Evolutionary conservation across 2,113 vertebrate genomes (phyloP).

Genomic region (Psittacula cyanocephala): DNA sequence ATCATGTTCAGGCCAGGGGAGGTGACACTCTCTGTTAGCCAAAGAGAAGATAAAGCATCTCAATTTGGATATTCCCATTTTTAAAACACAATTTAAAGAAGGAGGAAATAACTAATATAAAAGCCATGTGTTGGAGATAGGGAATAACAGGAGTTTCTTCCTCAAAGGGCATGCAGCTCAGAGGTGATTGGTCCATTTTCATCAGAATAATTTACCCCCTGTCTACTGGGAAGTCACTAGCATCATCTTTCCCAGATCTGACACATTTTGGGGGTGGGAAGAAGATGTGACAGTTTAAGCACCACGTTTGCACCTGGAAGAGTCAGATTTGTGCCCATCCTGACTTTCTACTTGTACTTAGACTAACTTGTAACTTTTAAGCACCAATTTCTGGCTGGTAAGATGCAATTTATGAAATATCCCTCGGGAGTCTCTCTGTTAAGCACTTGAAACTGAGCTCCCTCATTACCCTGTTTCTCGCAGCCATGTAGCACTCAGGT

Average conservation of each 20-base stretch:
- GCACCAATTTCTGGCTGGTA: neutral
- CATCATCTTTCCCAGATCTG: neutral
- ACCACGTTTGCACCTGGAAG: neutral
- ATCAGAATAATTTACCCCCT: neutral
- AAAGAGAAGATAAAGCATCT: neutral
- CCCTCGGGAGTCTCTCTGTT: neutral
- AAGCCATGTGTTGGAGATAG: neutral
- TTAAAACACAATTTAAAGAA: neutral
- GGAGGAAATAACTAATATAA: neutral
- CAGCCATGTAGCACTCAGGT: neutral
- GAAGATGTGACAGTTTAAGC: neutral
- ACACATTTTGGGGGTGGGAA: too few relatives aligned
- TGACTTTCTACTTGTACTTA: neutral
- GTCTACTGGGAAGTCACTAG: neutral
- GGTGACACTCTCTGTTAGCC: neutral
- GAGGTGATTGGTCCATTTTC: neutral
- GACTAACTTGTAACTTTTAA: neutral
- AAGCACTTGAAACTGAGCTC: neutral
- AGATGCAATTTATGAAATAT: neutral
- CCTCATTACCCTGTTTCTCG: neutral
- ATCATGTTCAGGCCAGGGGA: neutral
- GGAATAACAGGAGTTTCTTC: neutral
- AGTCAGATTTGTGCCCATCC: neutral
- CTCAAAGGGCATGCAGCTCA: rapidly evolving
- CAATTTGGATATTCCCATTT: neutral